Percentiles rank a stretch among this genome's conserved stretches.
phyloP scores from a whole-genome alignment of 2,797 vertebrate genomes.

The Poecile montanus region DNA sequence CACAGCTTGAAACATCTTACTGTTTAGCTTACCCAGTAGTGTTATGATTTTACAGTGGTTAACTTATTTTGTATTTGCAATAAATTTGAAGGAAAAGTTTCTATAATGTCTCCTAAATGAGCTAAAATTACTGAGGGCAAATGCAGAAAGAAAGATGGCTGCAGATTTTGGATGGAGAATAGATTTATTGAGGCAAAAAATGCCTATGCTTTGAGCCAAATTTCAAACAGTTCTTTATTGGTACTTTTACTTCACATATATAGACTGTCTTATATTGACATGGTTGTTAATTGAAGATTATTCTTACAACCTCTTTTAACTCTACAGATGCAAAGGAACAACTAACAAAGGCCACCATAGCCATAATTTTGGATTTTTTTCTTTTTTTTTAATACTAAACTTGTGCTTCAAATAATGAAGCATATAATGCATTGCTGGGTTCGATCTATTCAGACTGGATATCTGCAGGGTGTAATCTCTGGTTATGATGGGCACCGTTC shows the following conservation, averaged over 20 bases:
- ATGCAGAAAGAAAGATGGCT: background rate
- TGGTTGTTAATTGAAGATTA: background rate
- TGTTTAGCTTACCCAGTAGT: background rate
- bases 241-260: background rate
- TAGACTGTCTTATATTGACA: background rate
- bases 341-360: background rate
- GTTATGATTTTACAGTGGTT: background rate
- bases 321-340: background rate
- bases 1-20: background rate
- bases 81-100: background rate
- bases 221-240: background rate
- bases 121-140: background rate
- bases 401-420: background rate
- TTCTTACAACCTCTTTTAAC: background rate
- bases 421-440: background rate
- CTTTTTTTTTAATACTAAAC: background rate
- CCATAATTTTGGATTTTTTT: accelerated
- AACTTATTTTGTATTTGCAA: slow-evolving; percentile 21
- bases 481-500: background rate
- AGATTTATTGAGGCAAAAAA: background rate
- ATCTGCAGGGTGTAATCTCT: background rate
- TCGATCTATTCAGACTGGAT: background rate
- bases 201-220: background rate
- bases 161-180: background rate
- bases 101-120: background rate